A percentile compares a stretch with the other conserved stretches of the same genome.
Conservation (phyloP, 2,113 vertebrate genomes). For the Oreochromis aureus region DNA sequence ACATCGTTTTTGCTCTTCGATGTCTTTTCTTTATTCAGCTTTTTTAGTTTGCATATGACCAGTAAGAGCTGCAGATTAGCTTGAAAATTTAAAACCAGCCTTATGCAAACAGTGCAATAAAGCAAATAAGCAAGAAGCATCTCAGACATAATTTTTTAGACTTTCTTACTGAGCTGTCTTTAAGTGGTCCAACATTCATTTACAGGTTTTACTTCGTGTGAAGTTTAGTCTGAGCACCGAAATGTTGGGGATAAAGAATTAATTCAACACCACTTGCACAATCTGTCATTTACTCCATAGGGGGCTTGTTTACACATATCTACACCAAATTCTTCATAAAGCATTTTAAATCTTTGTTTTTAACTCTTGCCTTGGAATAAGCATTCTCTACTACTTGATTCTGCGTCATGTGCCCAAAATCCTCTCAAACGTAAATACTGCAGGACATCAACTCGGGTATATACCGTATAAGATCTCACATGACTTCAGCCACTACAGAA, state of each 20-base stretch:
- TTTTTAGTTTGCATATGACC: not conserved
- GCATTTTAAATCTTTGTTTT: not conserved
- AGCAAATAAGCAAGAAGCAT: not conserved
- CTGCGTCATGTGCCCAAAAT: not conserved
- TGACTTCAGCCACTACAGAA: conserved; percentile 22
- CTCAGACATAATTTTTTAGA: conserved; percentile 1
- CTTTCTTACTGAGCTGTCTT: conserved; percentile 25
- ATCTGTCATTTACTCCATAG: not conserved
- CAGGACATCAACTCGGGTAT: conserved; percentile 16
- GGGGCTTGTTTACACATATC: conserved; percentile 10
- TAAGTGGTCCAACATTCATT: conserved; percentile 55
- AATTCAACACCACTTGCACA: conserved; percentile 7
- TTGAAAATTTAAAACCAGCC: not conserved
- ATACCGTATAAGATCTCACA: conserved; percentile 26
- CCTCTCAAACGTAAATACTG: not conserved
- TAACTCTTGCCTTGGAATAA: not conserved
- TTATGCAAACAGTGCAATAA: conserved; percentile 1
- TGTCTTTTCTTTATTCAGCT: not conserved
- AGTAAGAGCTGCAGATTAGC: conserved; percentile 1
- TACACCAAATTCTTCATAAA: conserved; percentile 14
- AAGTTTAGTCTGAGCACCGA: conserved; percentile 1
- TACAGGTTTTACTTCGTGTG: conserved; percentile 22
- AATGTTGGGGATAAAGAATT: conserved; percentile 5
- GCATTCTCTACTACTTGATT: not conserved
- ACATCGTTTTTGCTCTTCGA: not conserved